phyloP scores from a whole-genome alignment of 2,797 vertebrate species.

The Hipposideros larvatus region DNA sequence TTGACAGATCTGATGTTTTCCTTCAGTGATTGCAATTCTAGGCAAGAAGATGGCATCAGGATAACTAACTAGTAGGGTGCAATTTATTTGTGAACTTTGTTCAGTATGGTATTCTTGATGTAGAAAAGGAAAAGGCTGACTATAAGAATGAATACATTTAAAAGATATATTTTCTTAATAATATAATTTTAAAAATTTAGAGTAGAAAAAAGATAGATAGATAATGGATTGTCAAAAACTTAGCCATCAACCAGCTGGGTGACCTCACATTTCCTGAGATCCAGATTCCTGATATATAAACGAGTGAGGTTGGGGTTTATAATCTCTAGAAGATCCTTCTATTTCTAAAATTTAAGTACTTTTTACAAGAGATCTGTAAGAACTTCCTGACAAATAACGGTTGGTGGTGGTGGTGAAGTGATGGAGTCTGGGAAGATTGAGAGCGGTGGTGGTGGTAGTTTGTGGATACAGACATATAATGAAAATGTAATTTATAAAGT shows the following conservation, averaged over 20 bases:
- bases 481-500: neutral
- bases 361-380: neutral
- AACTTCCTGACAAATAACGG: neutral
- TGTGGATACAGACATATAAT: neutral
- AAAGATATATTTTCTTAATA: neutral
- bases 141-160: neutral
- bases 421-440: too few relatives aligned
- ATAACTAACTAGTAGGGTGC: neutral
- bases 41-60: neutral
- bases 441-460: neutral
- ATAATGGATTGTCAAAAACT: neutral
- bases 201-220: neutral
- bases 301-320: neutral
- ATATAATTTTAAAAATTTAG: neutral
- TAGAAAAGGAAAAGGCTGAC: neutral
- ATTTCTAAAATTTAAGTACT: neutral
- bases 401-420: neutral
- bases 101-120: neutral
- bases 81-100: conserved; percentile 20
- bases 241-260: neutral
- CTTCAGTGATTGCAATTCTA: neutral
- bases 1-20: conserved; percentile 22
- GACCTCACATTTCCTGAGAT: neutral
- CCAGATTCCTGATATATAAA: neutral
- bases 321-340: neutral